Evolutionary conservation across 1,140 invertebrate species (phyloP).

Genomic region (Musca vetustissima): DNA sequence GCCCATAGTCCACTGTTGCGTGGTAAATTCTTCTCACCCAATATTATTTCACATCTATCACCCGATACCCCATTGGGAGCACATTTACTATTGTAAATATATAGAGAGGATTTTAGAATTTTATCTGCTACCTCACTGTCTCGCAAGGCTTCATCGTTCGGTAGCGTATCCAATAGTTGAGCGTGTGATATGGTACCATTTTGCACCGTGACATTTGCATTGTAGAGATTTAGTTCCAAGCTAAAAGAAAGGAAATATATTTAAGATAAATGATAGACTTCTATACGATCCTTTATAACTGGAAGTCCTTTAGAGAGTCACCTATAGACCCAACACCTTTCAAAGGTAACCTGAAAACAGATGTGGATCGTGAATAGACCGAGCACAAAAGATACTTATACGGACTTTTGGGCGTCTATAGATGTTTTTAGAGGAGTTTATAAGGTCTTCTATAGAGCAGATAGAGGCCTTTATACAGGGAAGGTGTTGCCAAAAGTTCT

Average conservation of each 20-base stretch:
- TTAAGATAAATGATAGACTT: too few species aligned
- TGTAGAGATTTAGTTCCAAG: slow-evolving; percentile 41
- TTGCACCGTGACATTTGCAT: slow-evolving; percentile 39
- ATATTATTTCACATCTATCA: slow-evolving; percentile 31
- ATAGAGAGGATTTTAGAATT: slow-evolving; percentile 44
- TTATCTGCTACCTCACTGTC: slow-evolving; percentile 45
- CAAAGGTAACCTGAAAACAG: too few species aligned
- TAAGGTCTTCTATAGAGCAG: too few species aligned
- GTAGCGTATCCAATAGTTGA: slow-evolving; percentile 44
- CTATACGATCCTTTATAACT: too few species aligned
- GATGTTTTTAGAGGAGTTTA: too few species aligned
- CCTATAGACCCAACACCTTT: too few species aligned
- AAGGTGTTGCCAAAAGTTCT: too few species aligned
- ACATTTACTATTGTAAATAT: slow-evolving; percentile 43
- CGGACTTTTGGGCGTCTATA: too few species aligned
- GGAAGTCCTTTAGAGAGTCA: too few species aligned
- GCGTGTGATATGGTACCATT: slow-evolving; percentile 46
- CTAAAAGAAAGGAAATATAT: slow-evolving; percentile 23
- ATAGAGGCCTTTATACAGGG: too few species aligned
- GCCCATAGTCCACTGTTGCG: slow-evolving; percentile 15
- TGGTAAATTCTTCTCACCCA: slow-evolving; percentile 3
- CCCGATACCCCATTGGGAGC: slow-evolving; percentile 30
- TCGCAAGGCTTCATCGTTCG: slow-evolving; percentile 36
- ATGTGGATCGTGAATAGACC: too few species aligned
- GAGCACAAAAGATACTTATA: too few species aligned